Evolutionary conservation across 92 coral and sea anemone species (phyloP).

Genomic region (Meandrina meandrites): DNA sequence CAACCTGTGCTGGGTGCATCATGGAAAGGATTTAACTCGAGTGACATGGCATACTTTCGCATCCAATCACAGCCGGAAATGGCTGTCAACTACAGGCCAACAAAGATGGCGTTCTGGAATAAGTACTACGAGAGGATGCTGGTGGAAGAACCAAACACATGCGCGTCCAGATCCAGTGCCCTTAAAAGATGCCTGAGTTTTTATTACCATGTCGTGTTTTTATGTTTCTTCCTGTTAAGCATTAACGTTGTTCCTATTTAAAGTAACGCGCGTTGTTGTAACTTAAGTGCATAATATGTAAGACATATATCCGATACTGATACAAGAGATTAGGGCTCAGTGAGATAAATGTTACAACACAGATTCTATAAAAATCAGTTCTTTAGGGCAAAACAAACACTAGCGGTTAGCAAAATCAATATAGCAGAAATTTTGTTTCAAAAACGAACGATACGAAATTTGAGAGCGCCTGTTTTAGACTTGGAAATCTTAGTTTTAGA

Average conservation of each 20-base stretch:
- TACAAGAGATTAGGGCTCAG: neutral
- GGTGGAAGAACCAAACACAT: neutral
- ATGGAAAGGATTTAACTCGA: slow-evolving; percentile 67
- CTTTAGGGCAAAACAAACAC: neutral
- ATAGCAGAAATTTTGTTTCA: neutral
- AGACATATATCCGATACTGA: neutral
- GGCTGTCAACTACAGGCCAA: slow-evolving; percentile 59
- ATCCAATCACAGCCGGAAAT: slow-evolving; percentile 67
- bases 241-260: neutral
- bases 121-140: slow-evolving; percentile 65
- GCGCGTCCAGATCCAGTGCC: neutral
- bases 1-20: slow-evolving; percentile 46
- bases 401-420: neutral
- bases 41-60: slow-evolving; percentile 54
- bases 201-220: neutral
- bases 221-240: neutral
- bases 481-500: neutral
- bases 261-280: neutral
- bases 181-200: neutral
- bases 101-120: slow-evolving; percentile 85
- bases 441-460: too few species aligned
- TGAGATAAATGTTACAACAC: neutral
- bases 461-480: neutral
- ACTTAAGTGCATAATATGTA: neutral
- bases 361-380: neutral